A percentile compares a stretch with the other conserved stretches of the same genome.
These are phyloP conservation scores for Drosophila auraria DNA, from an alignment of 1,140 invertebrate species.

Conservation along the genomic window DNA sequence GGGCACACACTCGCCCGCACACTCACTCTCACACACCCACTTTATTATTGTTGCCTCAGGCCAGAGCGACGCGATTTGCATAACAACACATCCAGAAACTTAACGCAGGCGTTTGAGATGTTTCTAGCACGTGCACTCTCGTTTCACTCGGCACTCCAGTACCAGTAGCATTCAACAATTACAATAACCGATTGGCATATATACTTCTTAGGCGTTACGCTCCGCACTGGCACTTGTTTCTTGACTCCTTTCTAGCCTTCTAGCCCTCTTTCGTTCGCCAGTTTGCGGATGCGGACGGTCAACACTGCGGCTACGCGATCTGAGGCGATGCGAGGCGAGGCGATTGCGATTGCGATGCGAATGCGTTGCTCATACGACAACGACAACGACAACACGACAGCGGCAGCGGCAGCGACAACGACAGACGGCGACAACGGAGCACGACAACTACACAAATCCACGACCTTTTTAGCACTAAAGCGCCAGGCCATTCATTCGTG, in stretches of 20 bases:
- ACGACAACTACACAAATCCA: slow-evolving; percentile 84
- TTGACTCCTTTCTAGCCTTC: slow-evolving; percentile 15
- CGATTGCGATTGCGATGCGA: slow-evolving; percentile 16
- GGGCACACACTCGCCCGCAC: slow-evolving; percentile 26
- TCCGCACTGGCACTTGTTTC: slow-evolving; percentile 33
- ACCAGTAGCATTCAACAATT: slow-evolving; percentile 37
- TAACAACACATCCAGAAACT: slow-evolving; percentile 63
- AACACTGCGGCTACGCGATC: slow-evolving; percentile 43
- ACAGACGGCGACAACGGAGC: slow-evolving; percentile 44
- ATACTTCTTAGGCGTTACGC: not conserved
- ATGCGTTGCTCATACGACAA: slow-evolving; percentile 20
- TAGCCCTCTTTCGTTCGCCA: slow-evolving; percentile 24
- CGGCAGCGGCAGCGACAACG: slow-evolving; percentile 26
- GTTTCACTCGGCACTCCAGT: slow-evolving; percentile 13
- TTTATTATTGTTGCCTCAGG: slow-evolving; percentile 62
- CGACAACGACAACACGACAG: slow-evolving; percentile 25
- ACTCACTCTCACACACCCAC: slow-evolving; percentile 29
- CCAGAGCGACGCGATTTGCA: slow-evolving; percentile 69
- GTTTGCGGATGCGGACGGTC: slow-evolving; percentile 38
- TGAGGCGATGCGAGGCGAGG: slow-evolving; percentile 20
- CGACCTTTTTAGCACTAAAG: slow-evolving; percentile 84
- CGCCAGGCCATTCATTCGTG: slow-evolving; percentile 75
- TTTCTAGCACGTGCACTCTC: slow-evolving; percentile 48
- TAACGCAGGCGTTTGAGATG: slow-evolving; percentile 48
- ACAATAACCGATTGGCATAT: slow-evolving; percentile 11